Percentiles rank a stretch among this genome's conserved stretches.
Evolutionary conservation across 2,888 invertebrate species (phyloP).

Genomic region (Dryococelus australis): DNA sequence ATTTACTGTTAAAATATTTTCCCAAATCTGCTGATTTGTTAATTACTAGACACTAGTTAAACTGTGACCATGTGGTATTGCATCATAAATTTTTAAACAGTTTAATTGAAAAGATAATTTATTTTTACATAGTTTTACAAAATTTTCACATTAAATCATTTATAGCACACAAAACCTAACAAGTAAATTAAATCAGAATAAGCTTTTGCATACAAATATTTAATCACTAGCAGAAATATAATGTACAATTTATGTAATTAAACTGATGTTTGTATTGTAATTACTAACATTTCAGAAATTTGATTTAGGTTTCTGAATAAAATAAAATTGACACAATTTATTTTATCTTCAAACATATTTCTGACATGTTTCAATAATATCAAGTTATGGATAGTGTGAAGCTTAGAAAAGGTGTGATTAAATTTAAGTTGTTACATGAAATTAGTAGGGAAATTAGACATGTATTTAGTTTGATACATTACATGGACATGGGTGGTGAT

Average conservation of each 20-base stretch:
- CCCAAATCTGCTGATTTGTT: no score
- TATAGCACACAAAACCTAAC: neutral
- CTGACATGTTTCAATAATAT: no score
- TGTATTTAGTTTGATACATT: no score
- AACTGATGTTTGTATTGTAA: neutral
- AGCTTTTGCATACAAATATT: slow-evolving; percentile 4
- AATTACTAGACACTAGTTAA: neutral
- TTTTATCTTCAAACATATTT: neutral
- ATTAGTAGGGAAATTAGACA: no score
- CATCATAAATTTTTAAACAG: neutral
- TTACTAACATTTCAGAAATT: neutral
- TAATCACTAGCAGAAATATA: neutral
- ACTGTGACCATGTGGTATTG: slow-evolving; percentile 1
- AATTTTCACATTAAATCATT: neutral
- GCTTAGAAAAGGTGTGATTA: no score
- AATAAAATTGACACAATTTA: neutral
- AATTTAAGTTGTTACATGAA: no score
- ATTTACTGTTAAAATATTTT: no score
- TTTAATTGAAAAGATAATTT: neutral
- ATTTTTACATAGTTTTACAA: neutral
- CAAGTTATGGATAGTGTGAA: no score
- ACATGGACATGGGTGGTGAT: no score
- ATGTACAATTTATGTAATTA: neutral
- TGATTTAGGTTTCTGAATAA: neutral
- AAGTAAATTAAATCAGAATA: neutral